Evolutionary conservation across 1,140 invertebrate genomes (phyloP).

Genomic region (Orussus abietinus): DNA sequence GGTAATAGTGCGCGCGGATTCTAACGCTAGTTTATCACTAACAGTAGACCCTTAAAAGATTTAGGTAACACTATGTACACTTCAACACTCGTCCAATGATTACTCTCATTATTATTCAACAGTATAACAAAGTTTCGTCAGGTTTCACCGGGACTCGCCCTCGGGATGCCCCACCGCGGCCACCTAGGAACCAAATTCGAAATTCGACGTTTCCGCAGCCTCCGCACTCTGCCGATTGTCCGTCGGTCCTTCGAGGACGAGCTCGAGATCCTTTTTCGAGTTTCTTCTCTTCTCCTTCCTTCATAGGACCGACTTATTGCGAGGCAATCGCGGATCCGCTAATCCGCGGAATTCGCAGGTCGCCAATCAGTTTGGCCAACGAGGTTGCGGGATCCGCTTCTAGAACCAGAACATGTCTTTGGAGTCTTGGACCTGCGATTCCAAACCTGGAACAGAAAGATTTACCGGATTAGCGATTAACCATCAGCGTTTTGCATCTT

Average conservation of each 20-base stretch:
- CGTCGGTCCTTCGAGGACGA: no score
- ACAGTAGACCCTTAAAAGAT: slow-evolving; percentile 37
- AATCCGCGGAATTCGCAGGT: no score
- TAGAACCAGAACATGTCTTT: slow-evolving; percentile 45
- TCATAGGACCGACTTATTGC: neutral
- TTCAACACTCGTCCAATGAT: no score
- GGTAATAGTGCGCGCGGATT: slow-evolving; percentile 34
- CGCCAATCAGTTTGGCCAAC: slow-evolving; percentile 11
- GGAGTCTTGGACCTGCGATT: slow-evolving; percentile 42
- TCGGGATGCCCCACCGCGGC: no score
- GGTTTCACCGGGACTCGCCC: no score
- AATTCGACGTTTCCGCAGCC: no score
- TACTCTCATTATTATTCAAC: slow-evolving; percentile 5
- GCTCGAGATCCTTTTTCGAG: slow-evolving; percentile 9
- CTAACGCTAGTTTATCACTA: slow-evolving; percentile 15
- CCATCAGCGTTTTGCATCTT: no score
- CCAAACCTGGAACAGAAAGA: slow-evolving; percentile 35
- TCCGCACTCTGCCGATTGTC: no score
- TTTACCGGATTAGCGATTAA: slow-evolving; percentile 29
- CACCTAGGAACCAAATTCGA: no score
- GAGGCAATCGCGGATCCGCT: neutral
- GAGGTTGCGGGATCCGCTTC: slow-evolving; percentile 23
- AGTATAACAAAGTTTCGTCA: slow-evolving; percentile 26
- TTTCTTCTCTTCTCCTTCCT: slow-evolving; percentile 5
- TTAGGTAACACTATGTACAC: slow-evolving; percentile 46